A percentile compares a stretch with the other conserved stretches of the same genome.
Conservation (phyloP, 2,888 invertebrate species). For the Drosophila nigricruria region DNA sequence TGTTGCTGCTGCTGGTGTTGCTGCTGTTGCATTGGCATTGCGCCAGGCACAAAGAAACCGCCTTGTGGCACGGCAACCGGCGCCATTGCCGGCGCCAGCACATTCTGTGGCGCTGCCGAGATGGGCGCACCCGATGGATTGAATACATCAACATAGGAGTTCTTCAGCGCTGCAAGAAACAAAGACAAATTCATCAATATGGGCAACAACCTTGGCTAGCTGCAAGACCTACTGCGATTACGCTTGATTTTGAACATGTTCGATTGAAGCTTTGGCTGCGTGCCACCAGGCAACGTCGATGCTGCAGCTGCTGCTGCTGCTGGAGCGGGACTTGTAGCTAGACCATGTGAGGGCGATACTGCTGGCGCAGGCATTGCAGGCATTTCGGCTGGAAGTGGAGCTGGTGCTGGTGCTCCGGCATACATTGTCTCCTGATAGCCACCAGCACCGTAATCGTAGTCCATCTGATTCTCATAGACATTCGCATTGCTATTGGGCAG, state of each 20-base stretch:
- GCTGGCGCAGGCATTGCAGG: slow-evolving; percentile 31
- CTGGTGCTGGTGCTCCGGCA: slow-evolving; percentile 19
- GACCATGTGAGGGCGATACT: slow-evolving; percentile 11
- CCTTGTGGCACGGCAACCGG: slow-evolving; percentile 83
- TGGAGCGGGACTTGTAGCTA: slow-evolving; percentile 22
- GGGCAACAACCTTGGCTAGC: neutral
- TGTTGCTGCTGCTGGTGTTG: slow-evolving; percentile 56
- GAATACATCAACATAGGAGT: slow-evolving; percentile 96
- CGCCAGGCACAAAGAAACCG: slow-evolving; percentile 84
- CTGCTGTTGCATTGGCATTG: slow-evolving; percentile 54
- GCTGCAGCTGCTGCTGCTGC: slow-evolving; percentile 28
- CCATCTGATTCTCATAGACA: slow-evolving; percentile 37
- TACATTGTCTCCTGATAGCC: slow-evolving; percentile 32
- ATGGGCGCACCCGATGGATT: slow-evolving; percentile 88
- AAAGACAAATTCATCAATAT: neutral
- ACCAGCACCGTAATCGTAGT: slow-evolving; percentile 41
- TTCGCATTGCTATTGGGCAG: slow-evolving; percentile 30
- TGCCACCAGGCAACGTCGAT: slow-evolving; percentile 28
- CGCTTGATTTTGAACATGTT: slow-evolving; percentile 94
- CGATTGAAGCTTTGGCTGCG: slow-evolving; percentile 85
- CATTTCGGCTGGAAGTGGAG: slow-evolving; percentile 16
- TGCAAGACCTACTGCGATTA: slow-evolving; percentile 88
- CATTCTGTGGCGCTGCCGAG: slow-evolving; percentile 81
- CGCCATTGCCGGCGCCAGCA: slow-evolving; percentile 84
- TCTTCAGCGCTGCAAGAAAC: slow-evolving; percentile 89